Evolutionary conservation across 2,888 invertebrate species (phyloP).

Genomic region (Netelia inedita): DNA sequence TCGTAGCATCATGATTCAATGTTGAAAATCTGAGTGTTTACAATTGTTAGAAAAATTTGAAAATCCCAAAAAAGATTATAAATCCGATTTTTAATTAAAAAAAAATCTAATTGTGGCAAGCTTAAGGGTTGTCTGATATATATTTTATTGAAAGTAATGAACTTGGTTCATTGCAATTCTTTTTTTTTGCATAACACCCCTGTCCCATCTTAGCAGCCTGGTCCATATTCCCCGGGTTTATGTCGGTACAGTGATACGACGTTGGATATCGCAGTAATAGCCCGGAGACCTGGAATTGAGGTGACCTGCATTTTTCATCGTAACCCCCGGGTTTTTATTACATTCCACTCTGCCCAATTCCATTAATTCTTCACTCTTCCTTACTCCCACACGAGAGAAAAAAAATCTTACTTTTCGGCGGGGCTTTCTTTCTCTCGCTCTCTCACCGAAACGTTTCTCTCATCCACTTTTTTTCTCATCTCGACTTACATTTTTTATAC

Average conservation of each 20-base stretch:
- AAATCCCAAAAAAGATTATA: too few species aligned
- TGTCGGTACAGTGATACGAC: neutral
- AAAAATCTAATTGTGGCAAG: too few species aligned
- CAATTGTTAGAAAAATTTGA: too few species aligned
- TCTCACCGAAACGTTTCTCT: neutral
- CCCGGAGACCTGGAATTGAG: slow-evolving; percentile 18
- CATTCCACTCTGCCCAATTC: slow-evolving; percentile 27
- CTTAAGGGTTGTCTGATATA: too few species aligned
- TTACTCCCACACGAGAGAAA: neutral
- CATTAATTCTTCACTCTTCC: slow-evolving; percentile 27
- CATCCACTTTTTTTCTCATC: neutral
- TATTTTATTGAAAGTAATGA: too few species aligned
- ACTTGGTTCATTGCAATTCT: too few species aligned
- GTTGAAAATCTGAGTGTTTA: too few species aligned
- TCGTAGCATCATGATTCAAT: too few species aligned
- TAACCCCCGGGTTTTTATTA: slow-evolving; percentile 36
- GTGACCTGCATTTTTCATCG: slow-evolving; percentile 49
- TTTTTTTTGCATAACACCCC: too few species aligned
- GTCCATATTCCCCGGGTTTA: too few species aligned
- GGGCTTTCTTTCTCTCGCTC: neutral
- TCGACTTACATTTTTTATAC: neutral
- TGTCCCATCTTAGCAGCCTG: too few species aligned
- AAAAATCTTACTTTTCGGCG: neutral
- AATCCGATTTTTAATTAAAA: too few species aligned
- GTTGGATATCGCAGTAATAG: slow-evolving; percentile 11